Conservation (phyloP, 1,140 invertebrate species). For the Lucilia sericata region DNA sequence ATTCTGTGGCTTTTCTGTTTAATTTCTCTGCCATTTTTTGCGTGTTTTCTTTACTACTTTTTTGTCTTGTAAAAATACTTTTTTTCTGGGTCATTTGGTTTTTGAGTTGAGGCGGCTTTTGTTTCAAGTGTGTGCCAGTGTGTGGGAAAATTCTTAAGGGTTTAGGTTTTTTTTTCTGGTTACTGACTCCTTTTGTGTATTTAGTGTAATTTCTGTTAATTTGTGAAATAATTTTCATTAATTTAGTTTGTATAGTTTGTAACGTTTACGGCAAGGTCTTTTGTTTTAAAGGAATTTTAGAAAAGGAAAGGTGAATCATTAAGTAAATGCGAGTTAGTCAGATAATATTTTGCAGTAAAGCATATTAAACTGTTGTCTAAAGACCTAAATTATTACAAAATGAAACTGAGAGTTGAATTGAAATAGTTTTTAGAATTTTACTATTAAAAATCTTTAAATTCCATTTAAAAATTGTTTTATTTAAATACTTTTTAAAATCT, state of each 20-base stretch:
- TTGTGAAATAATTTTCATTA: slow-evolving; percentile 33
- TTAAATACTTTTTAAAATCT: too few relatives aligned
- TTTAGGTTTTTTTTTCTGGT: background rate
- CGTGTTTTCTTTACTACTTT: background rate
- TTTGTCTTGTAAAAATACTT: too few relatives aligned
- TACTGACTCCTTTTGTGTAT: background rate
- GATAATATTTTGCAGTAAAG: too few relatives aligned
- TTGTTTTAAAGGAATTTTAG: slow-evolving; percentile 13
- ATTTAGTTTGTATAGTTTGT: slow-evolving; percentile 17
- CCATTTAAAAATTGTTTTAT: too few relatives aligned
- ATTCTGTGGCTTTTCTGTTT: slow-evolving; percentile 20
- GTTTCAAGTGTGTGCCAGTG: slow-evolving; percentile 31
- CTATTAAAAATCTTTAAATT: too few relatives aligned
- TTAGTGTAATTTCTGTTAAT: slow-evolving; percentile 32
- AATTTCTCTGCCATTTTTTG: slow-evolving; percentile 16
- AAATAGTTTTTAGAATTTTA: too few relatives aligned
- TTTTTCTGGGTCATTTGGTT: slow-evolving; percentile 11
- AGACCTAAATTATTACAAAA: too few relatives aligned
- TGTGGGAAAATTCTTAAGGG: slow-evolving; percentile 39
- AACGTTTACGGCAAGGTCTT: background rate
- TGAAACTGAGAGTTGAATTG: too few relatives aligned
- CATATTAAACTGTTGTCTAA: too few relatives aligned
- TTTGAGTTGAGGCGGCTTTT: slow-evolving; percentile 4
- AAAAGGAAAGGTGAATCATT: slow-evolving; percentile 31
- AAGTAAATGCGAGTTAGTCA: background rate